Conservation (phyloP, 2,113 vertebrate genomes). For the Ammodytes dubius region DNA sequence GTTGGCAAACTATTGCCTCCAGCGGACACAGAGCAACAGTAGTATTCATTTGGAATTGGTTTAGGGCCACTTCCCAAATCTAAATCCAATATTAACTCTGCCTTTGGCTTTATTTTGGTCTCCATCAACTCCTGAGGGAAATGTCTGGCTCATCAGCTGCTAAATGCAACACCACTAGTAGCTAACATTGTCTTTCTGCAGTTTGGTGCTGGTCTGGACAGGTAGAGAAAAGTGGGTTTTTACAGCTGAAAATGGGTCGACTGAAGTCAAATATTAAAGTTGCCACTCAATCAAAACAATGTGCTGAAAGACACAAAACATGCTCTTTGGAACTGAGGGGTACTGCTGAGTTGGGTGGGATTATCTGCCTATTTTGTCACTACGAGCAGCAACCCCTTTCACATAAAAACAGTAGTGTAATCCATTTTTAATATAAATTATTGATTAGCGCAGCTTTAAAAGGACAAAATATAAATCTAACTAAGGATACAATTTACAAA, state of each 20-base stretch:
- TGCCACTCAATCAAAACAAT: background rate
- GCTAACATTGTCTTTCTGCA: background rate
- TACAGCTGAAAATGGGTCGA: background rate
- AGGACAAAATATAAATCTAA: background rate
- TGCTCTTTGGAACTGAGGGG: background rate
- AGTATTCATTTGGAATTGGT: background rate
- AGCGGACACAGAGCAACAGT: background rate
- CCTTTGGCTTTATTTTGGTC: conserved; percentile 1
- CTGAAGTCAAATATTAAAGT: background rate
- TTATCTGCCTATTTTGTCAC: background rate
- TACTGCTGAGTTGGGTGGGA: background rate
- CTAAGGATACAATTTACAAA: background rate
- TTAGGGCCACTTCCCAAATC: background rate
- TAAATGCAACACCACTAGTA: background rate
- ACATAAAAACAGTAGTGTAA: background rate
- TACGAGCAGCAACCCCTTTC: background rate
- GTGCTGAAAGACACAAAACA: background rate
- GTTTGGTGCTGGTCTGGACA: background rate
- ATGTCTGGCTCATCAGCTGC: background rate
- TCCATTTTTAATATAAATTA: background rate
- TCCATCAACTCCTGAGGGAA: background rate
- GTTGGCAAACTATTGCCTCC: background rate
- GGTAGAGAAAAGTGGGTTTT: background rate
- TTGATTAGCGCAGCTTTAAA: background rate
- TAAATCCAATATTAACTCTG: background rate